Evolutionary conservation across 1,140 invertebrate species (phyloP).

Genomic region (Lepidotrigona ventralis): DNA sequence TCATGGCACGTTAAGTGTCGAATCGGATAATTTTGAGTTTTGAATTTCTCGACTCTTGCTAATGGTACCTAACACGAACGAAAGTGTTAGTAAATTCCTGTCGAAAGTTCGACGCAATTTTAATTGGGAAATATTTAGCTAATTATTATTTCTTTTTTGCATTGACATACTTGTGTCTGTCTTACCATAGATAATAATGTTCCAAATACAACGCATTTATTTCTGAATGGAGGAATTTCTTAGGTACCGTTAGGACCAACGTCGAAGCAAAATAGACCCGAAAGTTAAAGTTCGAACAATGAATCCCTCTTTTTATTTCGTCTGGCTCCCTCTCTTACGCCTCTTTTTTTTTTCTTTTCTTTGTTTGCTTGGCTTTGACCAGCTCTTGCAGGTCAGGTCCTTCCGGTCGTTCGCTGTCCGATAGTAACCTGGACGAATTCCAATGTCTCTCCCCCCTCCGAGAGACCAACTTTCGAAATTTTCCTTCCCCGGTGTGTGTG

Average conservation of each 20-base stretch:
- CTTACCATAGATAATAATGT: neutral
- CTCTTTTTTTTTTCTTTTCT: slow-evolving; percentile 1
- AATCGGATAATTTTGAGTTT: too few species aligned
- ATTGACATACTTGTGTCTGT: neutral
- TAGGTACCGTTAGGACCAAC: neutral
- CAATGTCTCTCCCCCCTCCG: slow-evolving; percentile 1
- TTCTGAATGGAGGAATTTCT: neutral
- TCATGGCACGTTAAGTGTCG: too few species aligned
- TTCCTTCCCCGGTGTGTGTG: neutral
- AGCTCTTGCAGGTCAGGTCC: slow-evolving; percentile 51
- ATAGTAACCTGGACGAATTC: slow-evolving; percentile 49
- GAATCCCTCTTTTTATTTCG: slow-evolving; percentile 19
- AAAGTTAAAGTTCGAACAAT: slow-evolving; percentile 31
- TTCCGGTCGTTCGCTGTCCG: slow-evolving; percentile 49
- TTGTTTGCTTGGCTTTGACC: slow-evolving; percentile 39
- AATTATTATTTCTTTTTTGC: neutral
- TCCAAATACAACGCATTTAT: neutral
- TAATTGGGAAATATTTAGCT: too few species aligned
- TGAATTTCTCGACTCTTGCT: too few species aligned
- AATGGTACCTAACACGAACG: too few species aligned
- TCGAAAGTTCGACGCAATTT: too few species aligned
- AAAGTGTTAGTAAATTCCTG: too few species aligned
- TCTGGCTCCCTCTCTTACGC: neutral
- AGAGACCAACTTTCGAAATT: slow-evolving; percentile 30
- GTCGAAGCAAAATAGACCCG: neutral